Percentiles rank a stretch among this genome's conserved stretches.
phyloP scores from a whole-genome alignment of 2,797 vertebrate species.

The Mus caroli region DNA sequence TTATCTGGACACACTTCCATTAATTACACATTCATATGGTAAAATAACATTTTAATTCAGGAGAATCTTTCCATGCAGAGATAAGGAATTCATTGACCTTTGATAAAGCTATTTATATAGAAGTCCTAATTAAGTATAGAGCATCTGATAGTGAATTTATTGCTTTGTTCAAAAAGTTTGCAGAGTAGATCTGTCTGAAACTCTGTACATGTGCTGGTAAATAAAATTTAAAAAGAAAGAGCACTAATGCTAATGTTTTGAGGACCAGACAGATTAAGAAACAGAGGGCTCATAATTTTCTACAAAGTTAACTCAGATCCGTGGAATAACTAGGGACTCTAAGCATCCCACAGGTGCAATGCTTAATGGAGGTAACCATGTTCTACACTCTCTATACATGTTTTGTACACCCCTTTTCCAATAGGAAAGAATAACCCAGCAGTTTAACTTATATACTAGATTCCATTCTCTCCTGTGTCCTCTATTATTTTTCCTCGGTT shows the following conservation, averaged over 20 bases:
- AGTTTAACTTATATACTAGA: neutral
- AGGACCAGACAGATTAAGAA: neutral
- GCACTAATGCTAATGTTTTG: neutral
- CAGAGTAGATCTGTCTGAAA: neutral
- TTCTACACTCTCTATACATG: neutral
- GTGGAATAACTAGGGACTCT: neutral
- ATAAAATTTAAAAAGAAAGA: neutral
- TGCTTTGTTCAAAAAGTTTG: constrained; percentile 32
- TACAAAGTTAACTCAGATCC: neutral
- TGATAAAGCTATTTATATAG: constrained; percentile 41
- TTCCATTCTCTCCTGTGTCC: neutral
- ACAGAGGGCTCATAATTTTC: neutral
- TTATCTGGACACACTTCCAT: constrained; percentile 53
- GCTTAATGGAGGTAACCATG: neutral
- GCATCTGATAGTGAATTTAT: neutral
- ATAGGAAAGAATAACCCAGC: neutral
- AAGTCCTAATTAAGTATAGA: neutral
- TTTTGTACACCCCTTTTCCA: neutral
- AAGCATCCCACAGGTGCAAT: neutral
- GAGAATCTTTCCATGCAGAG: constrained; percentile 48
- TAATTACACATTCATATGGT: constrained; percentile 58
- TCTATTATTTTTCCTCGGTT: neutral
- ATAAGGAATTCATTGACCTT: constrained; percentile 35
- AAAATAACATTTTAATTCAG: constrained; percentile 64
- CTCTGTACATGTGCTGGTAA: neutral